Conservation (phyloP, 1,140 invertebrate genomes). For the Piezodorus guildinii region DNA sequence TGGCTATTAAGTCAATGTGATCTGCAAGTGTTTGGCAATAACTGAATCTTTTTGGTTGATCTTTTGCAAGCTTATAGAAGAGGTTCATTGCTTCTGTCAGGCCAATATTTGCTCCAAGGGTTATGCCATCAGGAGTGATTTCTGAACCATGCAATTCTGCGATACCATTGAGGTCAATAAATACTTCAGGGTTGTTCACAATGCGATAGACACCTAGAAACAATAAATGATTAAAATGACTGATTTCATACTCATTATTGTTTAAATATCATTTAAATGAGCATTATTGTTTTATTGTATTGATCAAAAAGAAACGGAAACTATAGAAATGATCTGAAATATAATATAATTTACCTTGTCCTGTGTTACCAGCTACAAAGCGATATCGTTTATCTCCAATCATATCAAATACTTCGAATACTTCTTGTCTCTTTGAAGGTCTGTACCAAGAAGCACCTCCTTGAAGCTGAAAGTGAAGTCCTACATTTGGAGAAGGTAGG, state of each 20-base stretch:
- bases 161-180: constrained; percentile 61
- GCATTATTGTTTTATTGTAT: no score
- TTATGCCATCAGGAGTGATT: constrained; percentile 39
- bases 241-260: no score
- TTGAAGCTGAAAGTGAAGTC: constrained; percentile 14
- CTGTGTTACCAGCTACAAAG: constrained; percentile 55
- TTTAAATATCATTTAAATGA: no score
- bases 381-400: constrained; percentile 40
- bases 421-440: constrained; percentile 30
- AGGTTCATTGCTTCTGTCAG: constrained; percentile 50
- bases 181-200: constrained; percentile 40
- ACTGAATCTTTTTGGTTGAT: constrained; percentile 35
- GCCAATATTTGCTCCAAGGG: constrained; percentile 50
- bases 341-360: constrained; percentile 42
- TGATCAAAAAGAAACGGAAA: no score
- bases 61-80: constrained; percentile 41
- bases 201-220: constrained; percentile 49
- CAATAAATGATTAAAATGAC: no score
- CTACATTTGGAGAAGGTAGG: not conserved
- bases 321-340: no score
- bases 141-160: constrained; percentile 43
- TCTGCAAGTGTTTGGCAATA: constrained; percentile 38
- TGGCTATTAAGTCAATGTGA: constrained; percentile 58
- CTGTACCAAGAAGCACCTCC: constrained; percentile 21
- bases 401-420: constrained; percentile 45